A percentile compares a stretch with the other conserved stretches of the same genome.
These are phyloP conservation scores for Fratercula arctica DNA, from an alignment of 2,797 vertebrate genomes.

Conservation along the genomic window DNA sequence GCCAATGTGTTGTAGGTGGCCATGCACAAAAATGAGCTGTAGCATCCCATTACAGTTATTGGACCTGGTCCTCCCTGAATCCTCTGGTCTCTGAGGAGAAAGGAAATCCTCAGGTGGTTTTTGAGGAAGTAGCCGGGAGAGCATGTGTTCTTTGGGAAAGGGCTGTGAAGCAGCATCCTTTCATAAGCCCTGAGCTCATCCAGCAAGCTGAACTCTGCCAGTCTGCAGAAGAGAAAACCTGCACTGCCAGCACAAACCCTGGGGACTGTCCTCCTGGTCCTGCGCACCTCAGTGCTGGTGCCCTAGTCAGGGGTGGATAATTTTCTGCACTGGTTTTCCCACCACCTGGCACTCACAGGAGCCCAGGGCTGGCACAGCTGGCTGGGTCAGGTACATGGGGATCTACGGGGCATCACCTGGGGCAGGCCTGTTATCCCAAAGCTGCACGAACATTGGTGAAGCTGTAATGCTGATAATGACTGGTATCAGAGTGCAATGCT, in stretches of 20 bases:
- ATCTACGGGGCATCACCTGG: not conserved
- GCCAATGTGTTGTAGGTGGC: not conserved
- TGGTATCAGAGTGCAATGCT: not conserved
- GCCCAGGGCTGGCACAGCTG: not conserved
- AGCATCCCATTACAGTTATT: not conserved
- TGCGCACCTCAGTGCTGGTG: not conserved
- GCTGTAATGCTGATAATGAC: not conserved
- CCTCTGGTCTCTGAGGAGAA: not conserved
- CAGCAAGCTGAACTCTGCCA: not conserved
- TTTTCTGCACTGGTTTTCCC: not conserved
- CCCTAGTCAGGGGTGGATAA: not conserved
- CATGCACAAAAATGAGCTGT: not conserved
- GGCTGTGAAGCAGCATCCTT: not conserved
- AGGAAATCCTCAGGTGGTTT: not conserved
- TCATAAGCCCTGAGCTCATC: not conserved
- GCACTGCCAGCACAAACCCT: not conserved
- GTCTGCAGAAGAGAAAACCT: not conserved
- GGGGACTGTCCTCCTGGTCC: not conserved
- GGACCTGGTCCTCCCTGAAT: not conserved
- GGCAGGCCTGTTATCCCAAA: not conserved
- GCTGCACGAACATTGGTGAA: rapidly evolving
- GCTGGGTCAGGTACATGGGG: rapidly evolving
- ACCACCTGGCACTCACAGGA: not conserved
- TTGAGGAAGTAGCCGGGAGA: not conserved
- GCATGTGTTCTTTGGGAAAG: rapidly evolving